Conservation (phyloP, 2,797 vertebrate genomes). For the Dendrocincla tyrannina region DNA sequence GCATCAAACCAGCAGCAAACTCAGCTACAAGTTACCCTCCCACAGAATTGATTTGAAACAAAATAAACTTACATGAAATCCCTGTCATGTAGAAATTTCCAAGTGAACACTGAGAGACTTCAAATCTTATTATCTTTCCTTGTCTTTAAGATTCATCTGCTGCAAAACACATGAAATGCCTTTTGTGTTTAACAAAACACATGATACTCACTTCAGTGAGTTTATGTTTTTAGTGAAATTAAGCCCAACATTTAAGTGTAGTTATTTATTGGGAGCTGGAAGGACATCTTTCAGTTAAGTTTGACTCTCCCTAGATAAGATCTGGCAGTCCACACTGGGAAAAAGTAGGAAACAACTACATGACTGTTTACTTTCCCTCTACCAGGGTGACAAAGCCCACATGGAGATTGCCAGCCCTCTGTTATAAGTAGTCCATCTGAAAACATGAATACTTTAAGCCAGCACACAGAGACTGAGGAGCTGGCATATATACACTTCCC, state of each 20-base stretch:
- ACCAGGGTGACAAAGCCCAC: neutral
- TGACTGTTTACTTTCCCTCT: neutral
- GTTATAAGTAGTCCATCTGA: neutral
- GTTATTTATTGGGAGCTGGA: neutral
- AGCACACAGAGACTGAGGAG: neutral
- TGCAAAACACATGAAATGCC: neutral
- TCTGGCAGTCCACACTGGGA: neutral
- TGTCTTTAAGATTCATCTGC: neutral
- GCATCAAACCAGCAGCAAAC: slow-evolving; percentile 40
- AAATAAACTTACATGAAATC: neutral
- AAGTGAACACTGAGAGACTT: neutral
- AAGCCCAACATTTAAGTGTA: neutral
- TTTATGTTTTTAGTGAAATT: neutral
- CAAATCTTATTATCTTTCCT: neutral
- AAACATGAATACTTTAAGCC: rapidly evolving
- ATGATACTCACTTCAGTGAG: neutral
- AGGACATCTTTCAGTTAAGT: neutral
- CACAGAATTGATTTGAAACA: neutral
- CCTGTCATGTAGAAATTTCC: neutral
- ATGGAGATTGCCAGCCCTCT: neutral
- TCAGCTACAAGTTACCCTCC: slow-evolving; percentile 18
- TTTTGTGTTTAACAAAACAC: neutral
- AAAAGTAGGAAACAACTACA: neutral
- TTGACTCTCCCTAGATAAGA: neutral
- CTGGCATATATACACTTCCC: neutral